Conservation (phyloP, 2,113 vertebrate species). For the Scomber colias region DNA sequence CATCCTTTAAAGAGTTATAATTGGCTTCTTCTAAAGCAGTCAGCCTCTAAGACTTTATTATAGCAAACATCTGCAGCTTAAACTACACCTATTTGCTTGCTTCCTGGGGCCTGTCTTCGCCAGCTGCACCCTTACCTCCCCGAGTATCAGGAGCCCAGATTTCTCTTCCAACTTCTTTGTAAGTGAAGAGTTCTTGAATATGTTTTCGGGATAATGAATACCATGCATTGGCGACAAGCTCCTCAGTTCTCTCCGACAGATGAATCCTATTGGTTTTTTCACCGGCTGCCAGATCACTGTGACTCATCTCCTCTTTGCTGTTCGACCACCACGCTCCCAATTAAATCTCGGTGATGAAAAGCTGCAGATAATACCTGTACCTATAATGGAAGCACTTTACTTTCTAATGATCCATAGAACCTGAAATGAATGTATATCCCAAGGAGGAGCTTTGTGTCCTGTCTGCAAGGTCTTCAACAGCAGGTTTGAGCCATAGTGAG, state of each 20-base stretch:
- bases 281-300: slow-evolving; percentile 50
- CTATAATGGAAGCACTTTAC: slow-evolving; percentile 50
- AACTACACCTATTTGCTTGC: slow-evolving; percentile 54
- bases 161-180: slow-evolving; percentile 57
- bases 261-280: slow-evolving; percentile 49
- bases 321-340: slow-evolving; percentile 43
- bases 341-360: slow-evolving; percentile 54
- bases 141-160: slow-evolving; percentile 33
- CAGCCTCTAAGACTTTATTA: slow-evolving; percentile 48
- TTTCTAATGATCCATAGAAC: slow-evolving; percentile 36
- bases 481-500: not conserved
- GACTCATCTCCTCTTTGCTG: slow-evolving; percentile 64
- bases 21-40: slow-evolving; percentile 46
- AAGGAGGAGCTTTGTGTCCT: not conserved
- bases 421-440: slow-evolving; percentile 19
- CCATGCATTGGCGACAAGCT: slow-evolving; percentile 34
- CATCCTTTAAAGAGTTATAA: slow-evolving; percentile 60
- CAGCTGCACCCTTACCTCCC: slow-evolving; percentile 64
- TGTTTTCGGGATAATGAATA: slow-evolving; percentile 60
- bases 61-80: slow-evolving; percentile 71
- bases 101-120: slow-evolving; percentile 45
- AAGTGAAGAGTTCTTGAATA: slow-evolving; percentile 63
- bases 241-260: slow-evolving; percentile 41
- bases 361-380: slow-evolving; percentile 43
- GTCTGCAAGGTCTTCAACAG: not conserved